phyloP scores from a whole-genome alignment of 2,888 invertebrate species.

The Philonicus albiceps region DNA sequence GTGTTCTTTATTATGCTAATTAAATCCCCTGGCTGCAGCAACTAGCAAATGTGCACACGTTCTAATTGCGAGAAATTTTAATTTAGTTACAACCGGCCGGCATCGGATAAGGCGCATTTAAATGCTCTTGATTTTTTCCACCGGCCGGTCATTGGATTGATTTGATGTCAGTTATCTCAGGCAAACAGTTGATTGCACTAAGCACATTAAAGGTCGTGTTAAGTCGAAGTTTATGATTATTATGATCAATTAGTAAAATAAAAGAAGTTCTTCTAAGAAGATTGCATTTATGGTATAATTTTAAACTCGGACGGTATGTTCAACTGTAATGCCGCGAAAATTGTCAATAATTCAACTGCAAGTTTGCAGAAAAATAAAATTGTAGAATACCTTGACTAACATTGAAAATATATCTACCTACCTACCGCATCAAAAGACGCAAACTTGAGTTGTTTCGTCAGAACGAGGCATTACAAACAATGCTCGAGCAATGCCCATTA shows the following conservation, averaged over 20 bases:
- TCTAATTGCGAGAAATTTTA: slow-evolving; percentile 1
- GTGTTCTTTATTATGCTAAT: background rate
- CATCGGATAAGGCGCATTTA: background rate
- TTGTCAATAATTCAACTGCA: background rate
- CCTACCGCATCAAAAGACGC: background rate
- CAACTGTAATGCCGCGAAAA: background rate
- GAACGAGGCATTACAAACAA: background rate
- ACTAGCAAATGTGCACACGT: background rate
- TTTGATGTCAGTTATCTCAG: background rate
- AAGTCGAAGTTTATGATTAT: background rate
- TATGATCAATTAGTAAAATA: background rate
- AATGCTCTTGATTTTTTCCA: background rate
- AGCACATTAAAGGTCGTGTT: background rate
- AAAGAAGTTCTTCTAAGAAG: background rate
- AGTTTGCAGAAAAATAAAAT: background rate
- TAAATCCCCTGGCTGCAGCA: background rate
- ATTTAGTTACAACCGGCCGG: background rate
- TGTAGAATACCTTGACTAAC: background rate
- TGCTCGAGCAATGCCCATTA: background rate
- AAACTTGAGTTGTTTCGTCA: slow-evolving; percentile 4
- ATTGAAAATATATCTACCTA: background rate
- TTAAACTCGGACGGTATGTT: background rate
- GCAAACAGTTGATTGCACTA: background rate
- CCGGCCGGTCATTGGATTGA: background rate
- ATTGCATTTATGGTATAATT: background rate